Evolutionary conservation across 2,113 vertebrate species (phyloP).

Genomic region (Upupa epops): DNA sequence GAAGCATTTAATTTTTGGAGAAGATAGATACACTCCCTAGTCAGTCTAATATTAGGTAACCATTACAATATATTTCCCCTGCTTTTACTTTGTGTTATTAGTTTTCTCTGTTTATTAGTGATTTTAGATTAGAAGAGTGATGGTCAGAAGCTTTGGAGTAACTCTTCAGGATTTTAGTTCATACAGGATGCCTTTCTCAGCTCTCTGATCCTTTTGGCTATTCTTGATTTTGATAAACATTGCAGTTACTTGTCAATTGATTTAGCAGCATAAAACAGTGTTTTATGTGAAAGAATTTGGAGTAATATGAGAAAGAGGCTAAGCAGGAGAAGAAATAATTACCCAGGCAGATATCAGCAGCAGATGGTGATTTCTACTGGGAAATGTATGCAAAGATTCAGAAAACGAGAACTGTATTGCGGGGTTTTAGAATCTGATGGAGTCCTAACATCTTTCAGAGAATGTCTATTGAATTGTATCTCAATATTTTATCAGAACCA

Average conservation of each 20-base stretch:
- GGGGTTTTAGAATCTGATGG: neutral
- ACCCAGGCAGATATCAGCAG: neutral
- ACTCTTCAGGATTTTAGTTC: neutral
- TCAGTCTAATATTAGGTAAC: neutral
- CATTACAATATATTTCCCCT: neutral
- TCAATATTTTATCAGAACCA: neutral
- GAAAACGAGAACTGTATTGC: neutral
- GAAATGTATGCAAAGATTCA: slow-evolving; percentile 22
- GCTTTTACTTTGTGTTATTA: neutral
- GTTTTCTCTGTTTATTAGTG: neutral
- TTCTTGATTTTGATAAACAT: neutral
- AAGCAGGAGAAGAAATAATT: slow-evolving; percentile 35
- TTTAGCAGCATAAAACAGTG: neutral
- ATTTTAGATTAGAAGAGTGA: neutral
- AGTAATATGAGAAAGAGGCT: neutral
- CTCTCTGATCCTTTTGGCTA: neutral
- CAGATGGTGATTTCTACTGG: slow-evolving; percentile 48
- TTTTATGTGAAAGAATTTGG: neutral
- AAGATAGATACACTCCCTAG: neutral
- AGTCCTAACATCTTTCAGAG: neutral
- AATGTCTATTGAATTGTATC: neutral
- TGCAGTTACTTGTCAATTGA: neutral
- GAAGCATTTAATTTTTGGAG: neutral
- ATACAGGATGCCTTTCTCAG: neutral
- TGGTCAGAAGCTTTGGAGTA: neutral